Percentiles rank a stretch among this genome's conserved stretches.
Conservation (phyloP, 2,797 vertebrate genomes). For the Poecilia picta region DNA sequence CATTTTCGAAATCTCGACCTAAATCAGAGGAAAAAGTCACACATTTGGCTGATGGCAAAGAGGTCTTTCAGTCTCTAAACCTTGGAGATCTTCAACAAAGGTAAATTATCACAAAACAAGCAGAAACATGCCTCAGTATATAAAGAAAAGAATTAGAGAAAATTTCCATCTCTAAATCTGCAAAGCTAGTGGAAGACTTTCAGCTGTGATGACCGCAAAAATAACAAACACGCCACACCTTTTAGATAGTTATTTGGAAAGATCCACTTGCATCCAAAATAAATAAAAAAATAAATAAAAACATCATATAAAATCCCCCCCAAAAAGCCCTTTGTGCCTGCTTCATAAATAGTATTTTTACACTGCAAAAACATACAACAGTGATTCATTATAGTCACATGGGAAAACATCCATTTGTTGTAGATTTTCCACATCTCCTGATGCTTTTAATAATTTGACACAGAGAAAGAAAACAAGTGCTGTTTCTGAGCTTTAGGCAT, state of each 20-base stretch:
- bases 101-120: not conserved
- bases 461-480: slow-evolving; percentile 71
- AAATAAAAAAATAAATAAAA: not conserved
- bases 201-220: not conserved
- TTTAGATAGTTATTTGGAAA: not conserved
- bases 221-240: not conserved
- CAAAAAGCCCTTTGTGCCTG: not conserved
- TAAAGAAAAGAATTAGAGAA: not conserved
- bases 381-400: not conserved
- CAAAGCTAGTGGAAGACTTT: not conserved
- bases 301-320: not conserved
- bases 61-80: not conserved
- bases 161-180: not conserved
- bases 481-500: slow-evolving; percentile 55
- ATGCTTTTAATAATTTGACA: slow-evolving; percentile 36
- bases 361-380: not conserved
- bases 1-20: not conserved
- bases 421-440: slow-evolving; percentile 28
- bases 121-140: not conserved
- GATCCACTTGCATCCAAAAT: not conserved
- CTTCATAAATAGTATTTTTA: not conserved
- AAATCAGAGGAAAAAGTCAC: not conserved
- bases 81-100: not conserved
- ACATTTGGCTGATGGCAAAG: not conserved
- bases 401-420: slow-evolving; percentile 20